Base-by-base conservation (phyloP, 2,113 vertebrate genomes). In the Cyprinodon brontotheroides region DNA sequence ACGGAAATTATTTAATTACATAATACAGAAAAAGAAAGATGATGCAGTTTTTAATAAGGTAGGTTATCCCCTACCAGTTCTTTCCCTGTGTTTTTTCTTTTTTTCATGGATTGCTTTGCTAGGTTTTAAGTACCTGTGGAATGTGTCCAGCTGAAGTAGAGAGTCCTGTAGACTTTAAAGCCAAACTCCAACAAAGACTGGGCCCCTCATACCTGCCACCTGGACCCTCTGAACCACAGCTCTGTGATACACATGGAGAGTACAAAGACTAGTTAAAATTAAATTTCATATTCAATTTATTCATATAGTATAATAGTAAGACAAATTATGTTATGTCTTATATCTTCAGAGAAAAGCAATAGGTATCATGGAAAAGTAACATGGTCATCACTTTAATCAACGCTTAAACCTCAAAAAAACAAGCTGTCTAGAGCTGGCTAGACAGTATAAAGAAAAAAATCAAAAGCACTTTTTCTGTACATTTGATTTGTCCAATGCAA, bases 91-190 rank as follows among this genome's bases (percentile, higher is more conserved):
- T 13, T 41, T 41, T 65, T 2, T 64, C 17, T 6, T 74, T 7
- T 22, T 11, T 62, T 15, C 48, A 53, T 0, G 20, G 68, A 67
- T 68, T 12, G 64, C 36, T 70, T 7, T 79, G 38, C 29, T 57
- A 70, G 48, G 73, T 73, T 65, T 84, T 75, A 75, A 71, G 53
- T 82, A 95, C 94, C 94, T 94, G 89, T 95, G 93, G 89, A 95
- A 94, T 94, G 93, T 93, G 92, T 93, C 89, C 92, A 90, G 93
- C 90, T 93, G 89, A 95, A 95, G 92, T 88, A 89, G 86, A 89
- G 91, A 90, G 81, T 91, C 91, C 87, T 74, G 81, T 90, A 92
- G 92, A 91, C 93, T 94, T 92, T 95, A 95, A 79, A 94, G 93
- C 91, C 93, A 91, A 89, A 87, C 89, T 90, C 91, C 89, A 86